These are phyloP conservation scores for Brachionus sp. DNA, from an alignment of 1,140 invertebrate species.

Conservation along the genomic window DNA sequence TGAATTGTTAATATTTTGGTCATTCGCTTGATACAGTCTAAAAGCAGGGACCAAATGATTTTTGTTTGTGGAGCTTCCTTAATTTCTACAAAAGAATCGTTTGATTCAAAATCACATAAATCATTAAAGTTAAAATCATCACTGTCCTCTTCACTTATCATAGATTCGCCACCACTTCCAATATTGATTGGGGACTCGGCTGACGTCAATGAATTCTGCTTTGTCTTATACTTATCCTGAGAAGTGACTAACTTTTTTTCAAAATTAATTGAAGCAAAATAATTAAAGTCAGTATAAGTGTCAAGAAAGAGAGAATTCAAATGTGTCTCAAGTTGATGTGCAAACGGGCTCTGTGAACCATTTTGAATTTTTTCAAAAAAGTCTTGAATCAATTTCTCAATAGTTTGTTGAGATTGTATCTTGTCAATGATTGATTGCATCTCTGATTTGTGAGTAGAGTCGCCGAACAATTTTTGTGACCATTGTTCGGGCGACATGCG, in stretches of 20 bases:
- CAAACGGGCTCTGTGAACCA: not conserved
- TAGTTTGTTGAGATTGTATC: constrained; percentile 51
- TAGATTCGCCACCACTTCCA: constrained; percentile 20
- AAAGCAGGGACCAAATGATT: constrained; percentile 1
- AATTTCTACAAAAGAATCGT: not conserved
- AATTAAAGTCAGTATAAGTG: not conserved
- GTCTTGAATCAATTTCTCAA: constrained; percentile 42
- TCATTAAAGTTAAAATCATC: constrained; percentile 22
- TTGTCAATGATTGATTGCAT: constrained; percentile 94
- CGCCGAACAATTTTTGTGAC: constrained; percentile 92
- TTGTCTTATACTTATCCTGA: not conserved
- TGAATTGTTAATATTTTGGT: not conserved
- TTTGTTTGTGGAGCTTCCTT: not conserved
- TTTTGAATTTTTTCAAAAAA: constrained; percentile 36
- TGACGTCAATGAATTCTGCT: not conserved
- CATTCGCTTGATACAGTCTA: not conserved
- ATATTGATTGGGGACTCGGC: not conserved
- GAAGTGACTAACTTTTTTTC: constrained; percentile 1
- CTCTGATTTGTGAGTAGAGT: constrained; percentile 88
- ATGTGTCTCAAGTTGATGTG: not conserved
- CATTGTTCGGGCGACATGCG: constrained; percentile 96
- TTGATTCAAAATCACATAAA: constrained; percentile 5
- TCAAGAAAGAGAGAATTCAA: not conserved
- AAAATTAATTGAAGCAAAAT: constrained; percentile 21
- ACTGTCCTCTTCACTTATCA: constrained; percentile 18